These are phyloP conservation scores for Papilio polytes DNA, from an alignment of 1,140 invertebrate genomes.

Conservation along the genomic window DNA sequence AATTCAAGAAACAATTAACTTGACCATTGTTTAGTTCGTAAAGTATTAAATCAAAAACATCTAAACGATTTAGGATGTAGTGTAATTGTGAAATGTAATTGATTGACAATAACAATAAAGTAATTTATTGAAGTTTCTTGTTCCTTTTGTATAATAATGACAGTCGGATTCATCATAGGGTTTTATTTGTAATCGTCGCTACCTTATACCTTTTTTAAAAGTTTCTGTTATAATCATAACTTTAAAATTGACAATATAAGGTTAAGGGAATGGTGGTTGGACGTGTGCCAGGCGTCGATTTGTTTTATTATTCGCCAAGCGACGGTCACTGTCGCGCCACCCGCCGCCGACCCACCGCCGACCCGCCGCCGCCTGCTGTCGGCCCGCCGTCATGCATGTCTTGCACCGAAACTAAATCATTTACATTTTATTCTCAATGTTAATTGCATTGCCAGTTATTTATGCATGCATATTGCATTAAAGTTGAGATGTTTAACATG, in stretches of 20 bases:
- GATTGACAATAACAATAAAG: too few relatives aligned
- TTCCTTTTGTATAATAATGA: too few relatives aligned
- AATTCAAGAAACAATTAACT: background rate
- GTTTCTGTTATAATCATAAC: background rate
- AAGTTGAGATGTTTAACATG: constrained; percentile 9
- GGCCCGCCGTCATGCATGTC: constrained; percentile 64
- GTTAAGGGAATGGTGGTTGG: constrained; percentile 76
- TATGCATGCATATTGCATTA: background rate
- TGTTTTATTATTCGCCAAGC: constrained; percentile 77
- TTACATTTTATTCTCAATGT: constrained; percentile 63
- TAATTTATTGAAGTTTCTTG: too few relatives aligned
- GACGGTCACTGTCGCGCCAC: constrained; percentile 81
- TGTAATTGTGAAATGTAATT: background rate
- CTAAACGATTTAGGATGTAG: background rate
- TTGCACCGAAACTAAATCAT: constrained; percentile 57
- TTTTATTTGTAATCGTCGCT: background rate
- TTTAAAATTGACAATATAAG: constrained; percentile 48
- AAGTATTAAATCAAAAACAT: background rate
- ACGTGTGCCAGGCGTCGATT: constrained; percentile 73
- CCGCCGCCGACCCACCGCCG: constrained; percentile 51
- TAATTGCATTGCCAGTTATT: constrained; percentile 45
- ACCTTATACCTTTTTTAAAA: background rate
- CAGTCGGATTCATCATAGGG: background rate
- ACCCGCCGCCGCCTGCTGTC: constrained; percentile 54
- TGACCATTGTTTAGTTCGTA: background rate